Conservation (phyloP, 1,140 invertebrate species). For the Heterodera schachtii region DNA sequence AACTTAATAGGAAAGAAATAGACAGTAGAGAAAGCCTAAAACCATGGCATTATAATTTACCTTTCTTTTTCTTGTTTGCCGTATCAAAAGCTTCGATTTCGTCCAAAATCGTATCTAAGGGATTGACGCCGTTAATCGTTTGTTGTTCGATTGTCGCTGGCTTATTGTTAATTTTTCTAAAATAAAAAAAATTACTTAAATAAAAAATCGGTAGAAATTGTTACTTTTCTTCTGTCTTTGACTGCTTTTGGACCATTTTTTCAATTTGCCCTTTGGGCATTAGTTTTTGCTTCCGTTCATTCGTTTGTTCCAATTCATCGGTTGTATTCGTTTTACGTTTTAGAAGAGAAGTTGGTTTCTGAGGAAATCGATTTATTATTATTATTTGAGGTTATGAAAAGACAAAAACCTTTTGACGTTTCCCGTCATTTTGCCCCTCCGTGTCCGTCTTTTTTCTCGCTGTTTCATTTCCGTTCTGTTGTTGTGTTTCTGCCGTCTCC, state of each 20-base stretch:
- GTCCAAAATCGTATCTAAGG: conserved; percentile 22
- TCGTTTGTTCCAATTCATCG: not conserved
- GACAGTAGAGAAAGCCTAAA: not conserved
- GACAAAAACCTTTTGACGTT: not conserved
- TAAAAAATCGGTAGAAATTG: not conserved
- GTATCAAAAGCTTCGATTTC: conserved; percentile 32
- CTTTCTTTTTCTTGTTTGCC: conserved; percentile 22
- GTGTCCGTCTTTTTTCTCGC: not conserved
- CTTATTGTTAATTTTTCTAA: conserved; percentile 6
- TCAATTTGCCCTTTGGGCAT: not conserved
- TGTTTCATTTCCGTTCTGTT: not conserved
- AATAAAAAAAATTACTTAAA: not conserved
- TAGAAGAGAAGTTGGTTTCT: too few species aligned
- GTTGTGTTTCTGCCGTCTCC: not conserved
- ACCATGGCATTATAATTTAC: not conserved
- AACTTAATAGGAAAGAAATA: not conserved
- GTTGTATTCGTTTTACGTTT: not conserved
- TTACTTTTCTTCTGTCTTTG: conserved; percentile 17
- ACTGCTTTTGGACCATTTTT: not conserved
- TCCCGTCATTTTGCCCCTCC: not conserved
- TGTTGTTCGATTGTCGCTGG: not conserved
- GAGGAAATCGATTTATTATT: too few species aligned
- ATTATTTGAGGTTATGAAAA: too few species aligned
- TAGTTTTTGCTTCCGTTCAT: not conserved
- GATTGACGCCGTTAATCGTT: conserved; percentile 11